Base-by-base conservation (phyloP, 2,113 vertebrate species). In the Osmerus eperlanus region DNA sequence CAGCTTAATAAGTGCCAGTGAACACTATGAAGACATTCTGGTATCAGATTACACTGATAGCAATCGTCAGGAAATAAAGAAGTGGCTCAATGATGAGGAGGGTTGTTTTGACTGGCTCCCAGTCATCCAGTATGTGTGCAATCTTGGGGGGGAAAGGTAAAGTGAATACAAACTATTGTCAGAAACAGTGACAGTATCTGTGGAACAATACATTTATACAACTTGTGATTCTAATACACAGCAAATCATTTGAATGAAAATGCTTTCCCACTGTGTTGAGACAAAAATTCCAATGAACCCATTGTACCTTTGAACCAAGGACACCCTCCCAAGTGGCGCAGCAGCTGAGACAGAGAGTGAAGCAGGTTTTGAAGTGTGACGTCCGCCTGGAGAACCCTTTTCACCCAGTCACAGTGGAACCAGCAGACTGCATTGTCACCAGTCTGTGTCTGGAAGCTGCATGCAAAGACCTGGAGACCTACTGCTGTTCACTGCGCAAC, bases 141-240 rank as follows among this genome's bases (percentile, higher is more conserved):
- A 88, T 13, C 71, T 90, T 3, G 89, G 92, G 62, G 87, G 89
- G 0, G 73, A 84, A 75, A 88, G 88, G 91, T 91, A 83, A 41
- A 28, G 66, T 47, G 16, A 11, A 23, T 23, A 14, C 16, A 23
- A 7, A 7, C 21, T 29, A 4, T 12, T 2, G 29, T 7, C 60
- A 9, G 41, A 28, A 7, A 8, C 19, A 32, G 4, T 60, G 47
- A 58, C 72, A 12, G 41, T 53, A 15, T 68, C 16, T 36, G 15
- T 60, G 56, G 8, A 28, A 28, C n/a, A 53, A 14, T 36, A 52
- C 28, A 64, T 16, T 71, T 71, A 14, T 64, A 5, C 36, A 47
- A 76, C 68, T n/a, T n/a, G 32, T 36, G 32, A 36, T 7, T 36
- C 32, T 6, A 36, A 7, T 36, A 36, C 32, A 36, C 32, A 36